Conservation (phyloP, 2,888 invertebrate species). For the Agriotes lineatus region DNA sequence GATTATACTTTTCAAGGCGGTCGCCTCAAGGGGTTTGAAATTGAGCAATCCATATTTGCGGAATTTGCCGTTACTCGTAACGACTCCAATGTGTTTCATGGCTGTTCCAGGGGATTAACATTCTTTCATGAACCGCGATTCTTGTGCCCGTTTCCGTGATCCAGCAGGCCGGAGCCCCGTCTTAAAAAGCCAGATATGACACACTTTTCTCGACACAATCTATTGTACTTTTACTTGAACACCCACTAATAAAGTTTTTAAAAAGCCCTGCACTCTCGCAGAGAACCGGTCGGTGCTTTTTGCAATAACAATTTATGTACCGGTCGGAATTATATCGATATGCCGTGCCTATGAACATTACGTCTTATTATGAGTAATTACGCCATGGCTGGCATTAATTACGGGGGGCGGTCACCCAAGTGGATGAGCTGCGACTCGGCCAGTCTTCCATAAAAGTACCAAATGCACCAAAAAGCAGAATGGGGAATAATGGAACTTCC, state of each 20-base stretch:
- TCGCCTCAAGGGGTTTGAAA: background rate
- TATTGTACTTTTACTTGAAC: constrained; percentile 6
- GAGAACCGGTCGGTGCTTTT: constrained; percentile 8
- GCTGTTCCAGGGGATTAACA: background rate
- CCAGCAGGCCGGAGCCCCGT: background rate
- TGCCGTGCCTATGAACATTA: constrained; percentile 10
- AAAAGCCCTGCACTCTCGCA: background rate
- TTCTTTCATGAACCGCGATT: constrained; percentile 6
- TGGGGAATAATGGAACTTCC: background rate
- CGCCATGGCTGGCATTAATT: constrained; percentile 13
- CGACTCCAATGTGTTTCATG: background rate
- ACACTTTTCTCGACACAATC: constrained; percentile 5
- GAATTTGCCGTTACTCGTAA: background rate
- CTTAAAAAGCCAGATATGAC: constrained; percentile 6
- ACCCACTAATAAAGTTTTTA: constrained; percentile 1
- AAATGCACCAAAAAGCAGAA: no score
- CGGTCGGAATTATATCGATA: constrained; percentile 10
- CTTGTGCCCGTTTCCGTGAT: constrained; percentile 12
- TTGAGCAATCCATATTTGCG: background rate
- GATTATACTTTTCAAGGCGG: background rate
- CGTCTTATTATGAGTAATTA: constrained; percentile 11
- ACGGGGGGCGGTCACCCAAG: background rate
- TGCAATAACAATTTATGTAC: constrained; percentile 2
- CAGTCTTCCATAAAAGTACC: no score
- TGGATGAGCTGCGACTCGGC: background rate